Evolutionary conservation across 2,797 vertebrate species (phyloP).

Genomic region (Alectoris magna): DNA sequence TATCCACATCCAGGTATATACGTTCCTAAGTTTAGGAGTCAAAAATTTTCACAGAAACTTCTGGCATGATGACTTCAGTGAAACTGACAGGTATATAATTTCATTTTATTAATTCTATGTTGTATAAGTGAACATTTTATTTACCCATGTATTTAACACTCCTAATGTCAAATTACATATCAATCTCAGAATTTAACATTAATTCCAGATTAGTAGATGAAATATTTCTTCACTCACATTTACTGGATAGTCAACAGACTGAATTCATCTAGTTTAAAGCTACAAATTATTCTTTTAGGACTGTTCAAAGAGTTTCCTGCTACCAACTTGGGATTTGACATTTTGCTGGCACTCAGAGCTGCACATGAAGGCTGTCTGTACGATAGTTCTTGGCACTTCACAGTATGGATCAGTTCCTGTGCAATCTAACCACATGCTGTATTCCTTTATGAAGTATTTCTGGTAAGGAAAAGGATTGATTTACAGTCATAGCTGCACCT

Average conservation of each 20-base stretch:
- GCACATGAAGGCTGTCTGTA: background rate
- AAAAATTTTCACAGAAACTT: background rate
- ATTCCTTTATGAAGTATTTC: slow-evolving; percentile 15
- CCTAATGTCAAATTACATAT: background rate
- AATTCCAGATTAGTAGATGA: background rate
- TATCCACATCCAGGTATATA: too few species aligned
- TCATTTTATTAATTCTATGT: background rate
- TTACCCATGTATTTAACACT: background rate
- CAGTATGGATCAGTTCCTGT: background rate
- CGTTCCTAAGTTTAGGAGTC: background rate
- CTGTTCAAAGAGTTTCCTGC: slow-evolving; percentile 11
- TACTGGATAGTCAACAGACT: background rate
- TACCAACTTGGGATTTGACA: background rate
- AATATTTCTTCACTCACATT: background rate
- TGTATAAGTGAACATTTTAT: background rate
- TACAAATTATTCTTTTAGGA: background rate
- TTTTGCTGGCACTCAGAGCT: slow-evolving; percentile 35
- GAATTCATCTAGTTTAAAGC: background rate
- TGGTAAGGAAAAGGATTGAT: slow-evolving; percentile 10
- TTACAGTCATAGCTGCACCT: background rate
- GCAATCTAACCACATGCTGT: slow-evolving; percentile 26
- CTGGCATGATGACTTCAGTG: background rate
- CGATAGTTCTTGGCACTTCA: slow-evolving; percentile 25
- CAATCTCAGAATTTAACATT: background rate
- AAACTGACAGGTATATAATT: background rate